phyloP scores from a whole-genome alignment of 2,888 invertebrate species.

The Nasonovia ribisnigri region DNA sequence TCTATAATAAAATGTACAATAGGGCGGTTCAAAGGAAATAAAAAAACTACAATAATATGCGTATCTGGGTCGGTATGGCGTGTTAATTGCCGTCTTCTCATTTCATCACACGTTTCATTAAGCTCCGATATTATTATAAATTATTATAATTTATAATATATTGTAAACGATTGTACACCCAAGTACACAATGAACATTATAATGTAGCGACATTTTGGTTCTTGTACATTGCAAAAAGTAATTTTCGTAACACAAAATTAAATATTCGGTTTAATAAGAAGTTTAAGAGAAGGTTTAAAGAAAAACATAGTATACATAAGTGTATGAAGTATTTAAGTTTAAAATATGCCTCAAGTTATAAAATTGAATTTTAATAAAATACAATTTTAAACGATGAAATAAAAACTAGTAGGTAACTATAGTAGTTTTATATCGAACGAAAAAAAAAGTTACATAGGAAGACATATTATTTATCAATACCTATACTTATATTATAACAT shows the following conservation, averaged over 20 bases:
- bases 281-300: too few species aligned
- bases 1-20: not conserved
- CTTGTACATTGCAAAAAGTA: not conserved
- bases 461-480: not conserved
- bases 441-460: not conserved
- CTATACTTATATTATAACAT: not conserved
- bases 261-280: not conserved
- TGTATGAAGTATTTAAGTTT: not conserved
- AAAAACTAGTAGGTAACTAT: not conserved
- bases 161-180: too few species aligned
- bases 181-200: not conserved
- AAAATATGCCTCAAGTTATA: not conserved
- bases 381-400: not conserved
- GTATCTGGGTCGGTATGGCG: not conserved
- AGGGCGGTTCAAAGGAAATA: not conserved
- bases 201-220: not conserved
- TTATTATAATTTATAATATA: too few species aligned
- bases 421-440: not conserved
- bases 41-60: not conserved
- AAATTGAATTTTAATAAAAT: not conserved
- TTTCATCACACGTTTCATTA: not conserved
- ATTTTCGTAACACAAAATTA: not conserved
- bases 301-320: not conserved
- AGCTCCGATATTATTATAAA: too few species aligned
- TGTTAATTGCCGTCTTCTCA: not conserved